Evolutionary conservation across 2,888 invertebrate species (phyloP), one percentile per base, ranked within the genome.

Genomic region (Melieria crassipennis): DNA sequence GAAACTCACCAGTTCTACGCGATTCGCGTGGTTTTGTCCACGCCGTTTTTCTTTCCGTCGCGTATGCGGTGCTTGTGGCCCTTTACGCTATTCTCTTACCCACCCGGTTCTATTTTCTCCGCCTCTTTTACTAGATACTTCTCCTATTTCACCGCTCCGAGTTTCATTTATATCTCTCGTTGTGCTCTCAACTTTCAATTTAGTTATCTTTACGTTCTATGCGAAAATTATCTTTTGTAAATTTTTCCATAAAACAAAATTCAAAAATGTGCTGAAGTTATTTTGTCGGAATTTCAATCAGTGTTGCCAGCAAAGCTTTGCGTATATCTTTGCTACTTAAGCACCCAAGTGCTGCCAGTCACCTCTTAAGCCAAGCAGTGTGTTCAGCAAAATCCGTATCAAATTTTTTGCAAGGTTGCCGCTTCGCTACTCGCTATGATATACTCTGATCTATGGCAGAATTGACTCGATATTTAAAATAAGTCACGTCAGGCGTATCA

Each of bases 191-290:
- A 69, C 69, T 16, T 11, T 13, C 7, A 63, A 69, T 69, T 63
- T 69, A 16, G 62, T 69, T 45, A 11, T 43, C 11, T 60, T 16
- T 65, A 42, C n/a, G 9, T 70, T 64, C 71, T 72, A 74, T 73
- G 65, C 50, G 75, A 75, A 73, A 73, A 73, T 72, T 74, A 58
- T 75, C 70, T 75, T 73, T 48, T 63, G 55, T 72, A 76, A 75
- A 73, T 75, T 75, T 75, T 73, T 73, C 69, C 68, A 71, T 72
- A 73, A 72, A 66, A 70, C 7, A 67, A 16, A 68, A 63, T 50
- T 61, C 46, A 66, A 69, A 69, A 71, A 71, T 65, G 70, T 70
- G 65, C 65, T 70, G 50, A 65, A 65, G 13, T 61, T 45, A 48
- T 30, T 61, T 58, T 60, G 43, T 67, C 11, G 42, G 5, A 61